Percentiles rank a stretch among this genome's conserved stretches.
These are phyloP conservation scores for Marcusenius ussheri DNA, from an alignment of 2,113 vertebrate species.

Conservation along the genomic window DNA sequence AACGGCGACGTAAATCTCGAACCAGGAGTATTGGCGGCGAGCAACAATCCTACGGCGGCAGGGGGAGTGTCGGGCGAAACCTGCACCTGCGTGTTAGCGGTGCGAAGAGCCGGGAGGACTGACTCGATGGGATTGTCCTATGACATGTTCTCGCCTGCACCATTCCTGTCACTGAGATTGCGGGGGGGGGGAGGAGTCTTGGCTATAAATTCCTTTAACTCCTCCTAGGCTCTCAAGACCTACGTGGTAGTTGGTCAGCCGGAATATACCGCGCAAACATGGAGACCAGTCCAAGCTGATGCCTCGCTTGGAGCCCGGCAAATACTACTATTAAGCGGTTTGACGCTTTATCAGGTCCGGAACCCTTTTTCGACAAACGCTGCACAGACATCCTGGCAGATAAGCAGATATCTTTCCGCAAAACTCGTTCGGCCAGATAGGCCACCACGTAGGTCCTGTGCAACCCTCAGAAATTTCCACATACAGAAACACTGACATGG, in stretches of 20 bases:
- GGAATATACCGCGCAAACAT: neutral
- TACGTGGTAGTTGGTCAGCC: neutral
- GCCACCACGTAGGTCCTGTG: neutral
- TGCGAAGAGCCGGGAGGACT: constrained; percentile 24
- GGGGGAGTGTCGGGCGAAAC: constrained; percentile 5
- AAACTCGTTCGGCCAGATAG: constrained; percentile 1
- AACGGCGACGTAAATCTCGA: neutral
- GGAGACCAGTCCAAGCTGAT: neutral
- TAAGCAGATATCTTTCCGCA: neutral
- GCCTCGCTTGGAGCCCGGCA: neutral
- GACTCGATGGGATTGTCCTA: constrained; percentile 32
- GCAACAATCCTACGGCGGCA: neutral
- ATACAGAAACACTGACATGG: neutral
- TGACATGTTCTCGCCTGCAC: constrained; percentile 53
- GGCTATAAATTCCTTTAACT: neutral
- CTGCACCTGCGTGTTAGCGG: constrained; percentile 12
- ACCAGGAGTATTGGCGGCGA: constrained; percentile 10
- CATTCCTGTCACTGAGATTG: constrained; percentile 57
- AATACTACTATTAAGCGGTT: neutral
- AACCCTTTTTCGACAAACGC: neutral
- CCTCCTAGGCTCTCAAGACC: neutral
- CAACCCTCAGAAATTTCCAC: neutral
- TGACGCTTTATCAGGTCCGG: neutral
- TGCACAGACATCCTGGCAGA: neutral
- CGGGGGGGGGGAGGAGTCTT: constrained; percentile 53